Base-by-base conservation (phyloP, 2,888 invertebrate species). In the Spialia ferax region DNA sequence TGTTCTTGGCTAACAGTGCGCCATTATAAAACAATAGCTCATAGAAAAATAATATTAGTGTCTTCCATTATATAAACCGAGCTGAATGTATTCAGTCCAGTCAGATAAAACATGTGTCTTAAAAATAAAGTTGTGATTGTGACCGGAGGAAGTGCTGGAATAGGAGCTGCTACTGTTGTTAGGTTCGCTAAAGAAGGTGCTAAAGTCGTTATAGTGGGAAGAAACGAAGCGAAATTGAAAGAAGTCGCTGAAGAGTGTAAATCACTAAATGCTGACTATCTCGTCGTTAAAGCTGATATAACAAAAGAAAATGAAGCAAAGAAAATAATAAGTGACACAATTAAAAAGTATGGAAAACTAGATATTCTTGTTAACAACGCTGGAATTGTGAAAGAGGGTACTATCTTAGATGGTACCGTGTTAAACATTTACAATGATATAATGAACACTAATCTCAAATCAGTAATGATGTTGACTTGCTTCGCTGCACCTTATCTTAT, bases 321-420 rank as follows among this genome's bases (percentile, higher is more conserved):
- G 15, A 63, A 22, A n/a, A 71, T 77, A 2, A 59, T 82, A 1
- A 54, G 74, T 4, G 61, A 73, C 63, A 78, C 78, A 0, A 65
- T 82, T 0, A 50, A 73, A 0, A 63, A 48, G 1, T 81, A 73
- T 48, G 76, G 75, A 0, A 75, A 74, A 68, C 26, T 82, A 0
- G 79, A 81, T 48, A 67, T 82, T 0, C 64, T 82, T 0, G 75
- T 81, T 0, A 82, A 81, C 68, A 81, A 81, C 20, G 81, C 81
- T 5, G 81, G 79, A 0, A 73, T 77, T 8, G 15, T 65, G 0
- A 62, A 64, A 6, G 2, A 11, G 13, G 72, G 64, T 6, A 57
- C 55, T 15, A 29, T 80, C 1, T 5, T 74, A 15, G 65, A 72
- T 13, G 74, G 69, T 1, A 71, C 68, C 2, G 26, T 74, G 8